Evolutionary conservation across 2,888 invertebrate genomes (phyloP).

Genomic region (Trachelus tabidus): DNA sequence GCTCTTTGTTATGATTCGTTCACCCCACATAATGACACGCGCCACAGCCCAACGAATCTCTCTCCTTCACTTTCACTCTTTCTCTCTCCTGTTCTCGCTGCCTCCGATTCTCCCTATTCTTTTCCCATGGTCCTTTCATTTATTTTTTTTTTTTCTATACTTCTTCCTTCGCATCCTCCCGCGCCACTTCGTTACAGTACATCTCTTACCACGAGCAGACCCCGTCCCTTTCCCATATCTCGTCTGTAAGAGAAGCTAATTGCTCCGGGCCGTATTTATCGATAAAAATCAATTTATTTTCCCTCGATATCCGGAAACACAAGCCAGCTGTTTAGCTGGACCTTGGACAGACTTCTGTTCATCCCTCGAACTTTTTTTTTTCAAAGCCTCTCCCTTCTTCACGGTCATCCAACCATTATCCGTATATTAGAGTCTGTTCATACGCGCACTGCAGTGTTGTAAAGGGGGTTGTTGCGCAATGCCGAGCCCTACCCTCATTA

Average conservation of each 20-base stretch:
- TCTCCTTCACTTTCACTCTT: not conserved
- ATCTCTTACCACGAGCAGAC: not conserved
- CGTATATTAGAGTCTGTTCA: not conserved
- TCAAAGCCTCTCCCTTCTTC: not conserved
- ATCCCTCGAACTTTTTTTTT: not conserved
- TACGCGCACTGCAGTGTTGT: not conserved
- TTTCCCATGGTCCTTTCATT: not conserved
- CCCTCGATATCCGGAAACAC: not conserved
- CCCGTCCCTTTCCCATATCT: too few relatives aligned
- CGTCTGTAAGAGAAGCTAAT: constrained; percentile 31
- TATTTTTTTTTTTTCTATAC: not conserved
- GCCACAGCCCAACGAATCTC: constrained; percentile 25
- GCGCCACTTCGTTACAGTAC: not conserved
- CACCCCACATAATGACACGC: constrained; percentile 43
- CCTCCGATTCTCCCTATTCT: not conserved
- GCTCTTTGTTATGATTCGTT: constrained; percentile 45
- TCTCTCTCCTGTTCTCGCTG: not conserved
- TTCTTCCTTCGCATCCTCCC: constrained; percentile 21
- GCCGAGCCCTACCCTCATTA: constrained; percentile 42
- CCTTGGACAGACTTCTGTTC: not conserved
- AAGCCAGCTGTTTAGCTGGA: not conserved
- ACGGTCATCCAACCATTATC: not conserved
- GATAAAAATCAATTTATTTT: not conserved
- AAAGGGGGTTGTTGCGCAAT: not conserved
- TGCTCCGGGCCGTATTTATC: constrained; percentile 24